Conservation (phyloP, 1,140 invertebrate genomes). For the Bombus huntii region DNA sequence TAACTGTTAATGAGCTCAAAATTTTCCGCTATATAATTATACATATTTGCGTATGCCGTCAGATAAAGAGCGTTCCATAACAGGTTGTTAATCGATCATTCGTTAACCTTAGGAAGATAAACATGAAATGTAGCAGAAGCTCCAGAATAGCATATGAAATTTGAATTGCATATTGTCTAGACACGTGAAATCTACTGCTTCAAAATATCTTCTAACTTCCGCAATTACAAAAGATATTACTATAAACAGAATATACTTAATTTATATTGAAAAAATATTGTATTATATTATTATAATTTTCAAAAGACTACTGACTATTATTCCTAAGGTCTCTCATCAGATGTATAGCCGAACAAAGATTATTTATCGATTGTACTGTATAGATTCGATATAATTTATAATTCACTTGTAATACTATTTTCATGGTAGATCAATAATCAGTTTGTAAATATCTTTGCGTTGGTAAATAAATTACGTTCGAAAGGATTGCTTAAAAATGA, state of each 20-base stretch:
- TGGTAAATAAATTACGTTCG: not conserved
- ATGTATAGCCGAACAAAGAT: not conserved
- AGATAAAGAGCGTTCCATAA: not conserved
- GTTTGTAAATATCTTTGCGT: not conserved
- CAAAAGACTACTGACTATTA: not conserved
- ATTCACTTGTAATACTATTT: constrained; percentile 15
- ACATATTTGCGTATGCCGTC: too few relatives aligned
- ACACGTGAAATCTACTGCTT: not conserved
- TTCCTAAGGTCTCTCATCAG: not conserved
- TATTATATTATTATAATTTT: not conserved
- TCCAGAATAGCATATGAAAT: constrained; percentile 14
- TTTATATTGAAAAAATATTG: not conserved
- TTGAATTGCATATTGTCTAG: constrained; percentile 35
- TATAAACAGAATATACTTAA: not conserved
- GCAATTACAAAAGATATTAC: not conserved
- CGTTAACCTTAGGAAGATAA: constrained; percentile 27
- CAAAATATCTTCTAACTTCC: not conserved
- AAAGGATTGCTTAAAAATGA: not conserved
- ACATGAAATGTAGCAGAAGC: not conserved
- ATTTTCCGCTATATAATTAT: not conserved
- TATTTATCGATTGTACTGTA: not conserved
- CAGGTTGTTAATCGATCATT: constrained; percentile 46
- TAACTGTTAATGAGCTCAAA: not conserved
- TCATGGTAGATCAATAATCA: not conserved
- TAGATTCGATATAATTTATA: not conserved